Conservation (phyloP, 2,888 invertebrate species). For the Mythimna vitellina region DNA sequence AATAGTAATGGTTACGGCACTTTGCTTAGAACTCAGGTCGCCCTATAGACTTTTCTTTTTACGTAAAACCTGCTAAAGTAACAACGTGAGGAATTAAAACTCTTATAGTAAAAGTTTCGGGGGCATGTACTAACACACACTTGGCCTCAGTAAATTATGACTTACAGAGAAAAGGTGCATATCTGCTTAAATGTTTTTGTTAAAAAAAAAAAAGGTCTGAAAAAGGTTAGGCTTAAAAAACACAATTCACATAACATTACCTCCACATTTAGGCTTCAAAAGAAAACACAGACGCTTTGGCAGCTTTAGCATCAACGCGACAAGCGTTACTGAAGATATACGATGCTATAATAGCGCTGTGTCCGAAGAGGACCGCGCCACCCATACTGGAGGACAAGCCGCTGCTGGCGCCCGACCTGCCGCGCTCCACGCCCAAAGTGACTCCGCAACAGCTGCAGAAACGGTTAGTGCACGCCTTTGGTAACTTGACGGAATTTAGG, state of each 20-base stretch:
- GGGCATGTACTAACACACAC: too few species aligned
- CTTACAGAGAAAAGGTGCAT: too few species aligned
- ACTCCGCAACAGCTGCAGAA: conserved; percentile 86
- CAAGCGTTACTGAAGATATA: conserved; percentile 92
- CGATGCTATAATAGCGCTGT: conserved; percentile 90
- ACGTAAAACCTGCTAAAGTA: too few species aligned
- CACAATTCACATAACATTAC: not conserved
- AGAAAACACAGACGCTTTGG: conserved; percentile 91
- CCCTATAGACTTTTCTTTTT: too few species aligned
- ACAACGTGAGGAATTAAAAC: too few species aligned
- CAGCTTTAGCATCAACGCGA: conserved; percentile 91
- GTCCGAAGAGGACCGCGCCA: conserved; percentile 91
- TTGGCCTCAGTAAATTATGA: too few species aligned
- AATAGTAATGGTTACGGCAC: too few species aligned
- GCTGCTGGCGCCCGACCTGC: conserved; percentile 77
- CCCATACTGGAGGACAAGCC: conserved; percentile 88
- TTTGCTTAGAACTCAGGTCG: too few species aligned
- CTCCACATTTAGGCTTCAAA: conserved; percentile 79
- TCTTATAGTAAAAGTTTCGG: too few species aligned
- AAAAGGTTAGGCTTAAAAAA: not conserved
- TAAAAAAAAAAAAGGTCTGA: not conserved
- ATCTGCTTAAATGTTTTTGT: not conserved
- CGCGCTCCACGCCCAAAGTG: conserved; percentile 84
- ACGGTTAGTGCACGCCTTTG: conserved; percentile 76
- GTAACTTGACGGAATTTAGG: not conserved